Evolutionary conservation across 2,113 vertebrate species (phyloP), one percentile per base, ranked within the genome.

Genomic region (Trogon melanurus): DNA sequence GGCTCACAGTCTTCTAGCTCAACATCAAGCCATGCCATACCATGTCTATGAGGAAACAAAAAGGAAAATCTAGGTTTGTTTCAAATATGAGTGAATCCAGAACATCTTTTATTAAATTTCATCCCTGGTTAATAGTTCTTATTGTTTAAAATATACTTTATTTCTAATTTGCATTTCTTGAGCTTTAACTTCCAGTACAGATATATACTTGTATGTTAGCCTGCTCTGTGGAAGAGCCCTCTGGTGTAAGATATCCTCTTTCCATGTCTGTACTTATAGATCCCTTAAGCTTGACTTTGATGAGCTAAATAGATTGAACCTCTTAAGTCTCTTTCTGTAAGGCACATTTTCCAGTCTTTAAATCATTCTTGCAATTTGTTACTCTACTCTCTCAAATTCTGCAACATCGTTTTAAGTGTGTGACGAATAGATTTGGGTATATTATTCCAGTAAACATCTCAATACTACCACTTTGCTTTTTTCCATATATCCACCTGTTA

Each of bases 241-340:
- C 56, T 47, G n/a, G 60, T 64, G 7, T 81, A 81, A 50, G 65
- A 85, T 58, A 60, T 6, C n/a, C 48, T 89, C 30, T 91, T 54
- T 54, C 25, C 8, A 20, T 70, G 25, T 65, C 60, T 73, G n/a
- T 78, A 81, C 78, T 71, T 87, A n/a, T 2, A 91, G 78, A 85
- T 67, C 32, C n/a, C 81, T 87, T 94, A 85, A 93, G 73, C 78
- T 89, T 91, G 70, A 79, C 78, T 95, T 95, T 95, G 93, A 94
- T 91, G 67, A 93, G 62, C 45, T 92, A 93, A 95, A 90, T 50
- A 95, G 74, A 60, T 82, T 62, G 79, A 94, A 85, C 44, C 21
- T 86, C 50, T 70, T 84, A 96, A 88, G 62, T 91, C 51, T 83
- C 57, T 70, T 86, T 80, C 72, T 73, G n/a, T 89, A 73, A 83